phyloP scores from a whole-genome alignment of 2,113 vertebrate species.

The Odocoileus hemionus region DNA sequence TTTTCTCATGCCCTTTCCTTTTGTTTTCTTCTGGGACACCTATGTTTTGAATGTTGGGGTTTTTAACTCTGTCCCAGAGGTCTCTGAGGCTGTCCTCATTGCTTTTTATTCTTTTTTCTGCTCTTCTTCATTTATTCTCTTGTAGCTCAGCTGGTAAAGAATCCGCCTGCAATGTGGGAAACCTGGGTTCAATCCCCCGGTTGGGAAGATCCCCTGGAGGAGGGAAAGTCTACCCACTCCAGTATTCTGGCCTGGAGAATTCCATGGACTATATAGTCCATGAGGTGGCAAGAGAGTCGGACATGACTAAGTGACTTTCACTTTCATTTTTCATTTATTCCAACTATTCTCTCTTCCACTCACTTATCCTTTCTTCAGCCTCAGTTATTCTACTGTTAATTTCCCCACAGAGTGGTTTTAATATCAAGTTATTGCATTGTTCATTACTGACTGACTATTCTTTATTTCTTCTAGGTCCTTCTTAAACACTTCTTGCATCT shows the following conservation, averaged over 20 bases:
- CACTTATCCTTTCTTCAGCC: neutral
- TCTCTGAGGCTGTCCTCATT: neutral
- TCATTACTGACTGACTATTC: neutral
- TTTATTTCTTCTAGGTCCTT: neutral
- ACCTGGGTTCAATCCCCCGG: neutral
- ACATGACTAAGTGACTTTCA: neutral
- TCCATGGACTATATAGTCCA: neutral
- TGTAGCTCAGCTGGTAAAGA: neutral
- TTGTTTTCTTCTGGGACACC: neutral
- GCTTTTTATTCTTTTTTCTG: neutral
- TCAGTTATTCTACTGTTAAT: neutral
- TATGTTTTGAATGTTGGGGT: neutral
- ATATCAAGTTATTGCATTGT: neutral
- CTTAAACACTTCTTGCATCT: neutral
- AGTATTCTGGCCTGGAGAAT: neutral
- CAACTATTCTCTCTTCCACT: neutral
- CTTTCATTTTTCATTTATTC: neutral
- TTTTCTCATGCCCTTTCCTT: no score
- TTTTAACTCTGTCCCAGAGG: neutral
- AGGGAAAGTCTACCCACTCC: neutral
- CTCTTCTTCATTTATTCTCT: neutral
- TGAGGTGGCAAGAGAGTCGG: neutral
- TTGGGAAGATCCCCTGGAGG: neutral
- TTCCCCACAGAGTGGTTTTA: neutral
- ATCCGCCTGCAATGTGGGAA: neutral